These are phyloP conservation scores for Netelia melanura DNA, from an alignment of 2,888 invertebrate species.

Conservation along the genomic window DNA sequence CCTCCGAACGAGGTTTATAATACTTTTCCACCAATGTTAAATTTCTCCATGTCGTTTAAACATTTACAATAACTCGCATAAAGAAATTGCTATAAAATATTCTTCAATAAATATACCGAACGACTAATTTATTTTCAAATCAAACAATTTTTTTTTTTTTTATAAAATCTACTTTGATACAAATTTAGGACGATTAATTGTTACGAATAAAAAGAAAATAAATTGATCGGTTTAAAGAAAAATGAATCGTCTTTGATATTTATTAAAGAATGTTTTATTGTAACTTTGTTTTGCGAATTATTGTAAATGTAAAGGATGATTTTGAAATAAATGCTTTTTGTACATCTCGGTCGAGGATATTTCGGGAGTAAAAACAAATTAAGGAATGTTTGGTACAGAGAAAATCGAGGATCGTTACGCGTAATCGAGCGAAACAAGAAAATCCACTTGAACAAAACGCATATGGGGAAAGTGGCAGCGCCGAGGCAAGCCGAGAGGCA, in stretches of 20 bases:
- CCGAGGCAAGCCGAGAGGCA: constrained; percentile 28
- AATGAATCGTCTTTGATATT: background rate
- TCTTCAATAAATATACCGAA: too few species aligned
- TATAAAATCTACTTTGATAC: too few species aligned
- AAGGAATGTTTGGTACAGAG: background rate
- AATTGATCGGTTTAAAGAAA: background rate
- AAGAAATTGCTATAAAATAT: too few species aligned
- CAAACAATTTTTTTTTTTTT: too few species aligned
- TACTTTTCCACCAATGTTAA: background rate
- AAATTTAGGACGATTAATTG: too few species aligned
- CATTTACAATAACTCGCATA: too few species aligned
- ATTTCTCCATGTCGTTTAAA: too few species aligned
- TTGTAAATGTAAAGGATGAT: too few species aligned
- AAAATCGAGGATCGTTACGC: constrained; percentile 48
- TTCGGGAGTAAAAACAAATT: constrained; percentile 16
- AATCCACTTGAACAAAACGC: constrained; percentile 73
- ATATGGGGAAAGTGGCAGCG: constrained; percentile 31
- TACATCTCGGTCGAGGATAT: too few species aligned
- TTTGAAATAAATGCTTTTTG: too few species aligned
- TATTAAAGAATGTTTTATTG: background rate
- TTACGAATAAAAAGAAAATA: background rate
- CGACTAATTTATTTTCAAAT: too few species aligned
- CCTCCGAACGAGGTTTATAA: constrained; percentile 8
- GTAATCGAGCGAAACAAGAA: constrained; percentile 74
- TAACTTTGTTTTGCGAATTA: too few species aligned